Base-by-base conservation (phyloP, 1,140 invertebrate species). In the Drosophila varians region DNA sequence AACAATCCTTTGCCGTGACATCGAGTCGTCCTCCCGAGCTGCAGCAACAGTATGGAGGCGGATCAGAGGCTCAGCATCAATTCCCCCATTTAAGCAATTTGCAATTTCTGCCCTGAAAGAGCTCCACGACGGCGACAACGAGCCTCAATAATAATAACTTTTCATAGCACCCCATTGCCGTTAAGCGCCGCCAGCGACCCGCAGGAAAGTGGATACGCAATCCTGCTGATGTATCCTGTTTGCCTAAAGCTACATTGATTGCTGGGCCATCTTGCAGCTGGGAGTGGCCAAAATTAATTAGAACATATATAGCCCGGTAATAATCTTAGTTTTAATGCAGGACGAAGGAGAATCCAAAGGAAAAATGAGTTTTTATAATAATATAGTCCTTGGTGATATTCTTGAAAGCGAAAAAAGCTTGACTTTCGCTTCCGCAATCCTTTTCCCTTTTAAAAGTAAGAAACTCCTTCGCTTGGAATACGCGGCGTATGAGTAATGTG, bases 101-200 rank as follows among this genome's bases (percentile, higher is more conserved):
- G 73, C 82, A 58, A 54, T 70, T 78, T 61, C 26, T 42, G 45
- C 42, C 46, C 46, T 14, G 8, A n/a, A 12, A 28, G 12, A 40
- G 25, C 56, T 42, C 25, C 42, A 38, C 23, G 31, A 38, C 18
- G 42, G 7, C 56, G 45, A 34, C 48, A 71, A 84, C 26, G 75
- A 62, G 56, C 26, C 25, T 9, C 76, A 66, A 86, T 84, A 76
- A 86, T 76, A 76, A 86, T 79, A 86, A 86, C 54, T 76, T 84
- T 86, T 80, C 79, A 84, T 84, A 57, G 80, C 71, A 25, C 42
- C 52, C 49, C 70, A 51, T 77, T 66, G 60, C 52, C 60, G 60
- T 79, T 80, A 79, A 73, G 58, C 66, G 72, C 31, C 51, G 34
- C 46, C 23, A 46, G 43, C 31, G 53, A 14, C 42, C 28, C 23